Evolutionary conservation across 2,888 invertebrate species (phyloP).

Genomic region (Drosophila acutilabella): DNA sequence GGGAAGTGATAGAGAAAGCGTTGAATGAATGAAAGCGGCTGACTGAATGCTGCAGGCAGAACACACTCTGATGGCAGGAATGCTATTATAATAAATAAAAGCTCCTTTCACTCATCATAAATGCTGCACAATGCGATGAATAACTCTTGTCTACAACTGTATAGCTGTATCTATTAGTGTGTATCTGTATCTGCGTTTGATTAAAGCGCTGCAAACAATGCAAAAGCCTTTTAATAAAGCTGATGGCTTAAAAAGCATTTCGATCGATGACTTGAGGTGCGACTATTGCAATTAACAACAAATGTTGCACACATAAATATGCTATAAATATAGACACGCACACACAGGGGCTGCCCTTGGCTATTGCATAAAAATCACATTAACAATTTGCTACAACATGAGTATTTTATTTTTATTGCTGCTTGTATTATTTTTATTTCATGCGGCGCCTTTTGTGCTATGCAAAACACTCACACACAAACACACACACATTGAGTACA

Average conservation of each 20-base stretch:
- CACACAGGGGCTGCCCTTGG: slow-evolving; percentile 12
- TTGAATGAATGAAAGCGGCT: slow-evolving; percentile 51
- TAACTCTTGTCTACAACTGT: slow-evolving; percentile 28
- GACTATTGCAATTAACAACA: slow-evolving; percentile 64
- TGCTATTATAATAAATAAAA: slow-evolving; percentile 78
- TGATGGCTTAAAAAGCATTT: slow-evolving; percentile 47
- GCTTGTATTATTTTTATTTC: slow-evolving; percentile 79
- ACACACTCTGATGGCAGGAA: slow-evolving; percentile 52
- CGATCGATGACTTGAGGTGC: slow-evolving; percentile 55
- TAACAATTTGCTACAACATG: slow-evolving; percentile 81
- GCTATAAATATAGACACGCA: slow-evolving; percentile 57
- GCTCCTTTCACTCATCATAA: slow-evolving; percentile 80
- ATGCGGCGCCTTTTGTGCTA: slow-evolving; percentile 65
- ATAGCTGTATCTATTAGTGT: neutral
- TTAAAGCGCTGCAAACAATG: slow-evolving; percentile 56
- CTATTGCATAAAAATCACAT: slow-evolving; percentile 80
- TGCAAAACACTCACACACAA: slow-evolving; percentile 58
- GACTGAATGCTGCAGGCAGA: slow-evolving; percentile 45
- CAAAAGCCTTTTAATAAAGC: slow-evolving; percentile 66
- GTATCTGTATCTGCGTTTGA: slow-evolving; percentile 37
- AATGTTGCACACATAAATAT: slow-evolving; percentile 70
- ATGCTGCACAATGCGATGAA: slow-evolving; percentile 67
- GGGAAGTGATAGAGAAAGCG: slow-evolving; percentile 27
- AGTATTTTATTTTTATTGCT: slow-evolving; percentile 82
- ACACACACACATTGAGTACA: slow-evolving; percentile 56